These are phyloP conservation scores for Apomyelois bistriatella DNA, from an alignment of 2,888 invertebrate genomes.

Conservation along the genomic window DNA sequence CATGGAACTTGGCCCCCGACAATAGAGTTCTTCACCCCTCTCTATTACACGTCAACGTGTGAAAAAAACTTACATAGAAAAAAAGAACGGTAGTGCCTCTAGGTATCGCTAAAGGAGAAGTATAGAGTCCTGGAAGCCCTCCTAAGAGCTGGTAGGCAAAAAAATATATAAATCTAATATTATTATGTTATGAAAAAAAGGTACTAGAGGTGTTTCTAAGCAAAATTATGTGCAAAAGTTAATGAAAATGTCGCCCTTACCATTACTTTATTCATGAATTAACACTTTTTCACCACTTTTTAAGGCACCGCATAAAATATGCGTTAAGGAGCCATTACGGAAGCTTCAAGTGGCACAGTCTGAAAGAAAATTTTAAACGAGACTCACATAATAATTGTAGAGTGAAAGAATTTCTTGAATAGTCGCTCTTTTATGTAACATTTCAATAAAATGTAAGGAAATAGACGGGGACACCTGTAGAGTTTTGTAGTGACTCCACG, in stretches of 20 bases:
- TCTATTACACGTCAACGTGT: no score
- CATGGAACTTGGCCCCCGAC: no score
- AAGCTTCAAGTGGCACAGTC: background rate
- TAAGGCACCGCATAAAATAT: slow-evolving; percentile 9
- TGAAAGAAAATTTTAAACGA: background rate
- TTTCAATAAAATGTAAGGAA: background rate
- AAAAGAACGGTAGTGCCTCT: no score
- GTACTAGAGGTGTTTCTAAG: background rate
- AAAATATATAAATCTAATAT: no score
- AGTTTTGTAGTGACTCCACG: no score
- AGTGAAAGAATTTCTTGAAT: background rate
- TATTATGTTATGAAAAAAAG: no score
- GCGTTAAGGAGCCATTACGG: slow-evolving; percentile 5
- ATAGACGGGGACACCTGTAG: background rate
- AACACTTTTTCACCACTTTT: slow-evolving; percentile 3
- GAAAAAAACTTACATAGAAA: no score
- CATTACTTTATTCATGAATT: slow-evolving; percentile 5
- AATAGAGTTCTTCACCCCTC: no score
- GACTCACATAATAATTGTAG: background rate
- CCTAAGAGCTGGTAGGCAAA: no score
- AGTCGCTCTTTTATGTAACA: background rate
- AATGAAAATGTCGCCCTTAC: slow-evolving; percentile 1
- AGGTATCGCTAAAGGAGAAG: no score
- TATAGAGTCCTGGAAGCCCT: no score
- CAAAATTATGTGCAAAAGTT: background rate